Base-by-base conservation (phyloP, 2,888 invertebrate genomes). In the Tetranychus piercei region DNA sequence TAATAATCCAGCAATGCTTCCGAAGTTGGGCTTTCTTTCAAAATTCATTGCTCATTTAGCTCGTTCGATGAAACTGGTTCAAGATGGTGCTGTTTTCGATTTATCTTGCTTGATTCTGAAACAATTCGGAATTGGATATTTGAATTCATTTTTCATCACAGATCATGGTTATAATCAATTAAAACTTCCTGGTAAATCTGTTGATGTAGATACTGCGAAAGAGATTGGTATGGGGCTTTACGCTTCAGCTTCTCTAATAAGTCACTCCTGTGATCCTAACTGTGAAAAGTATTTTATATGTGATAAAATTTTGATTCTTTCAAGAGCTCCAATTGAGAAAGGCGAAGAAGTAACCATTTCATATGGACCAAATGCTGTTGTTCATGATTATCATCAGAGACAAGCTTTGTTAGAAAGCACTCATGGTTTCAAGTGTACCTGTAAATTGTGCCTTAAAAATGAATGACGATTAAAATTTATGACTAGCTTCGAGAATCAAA, bases 181-280 rank as follows among this genome's bases (percentile, higher is more conserved):
- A 69, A n/a, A 23, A 11, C 11, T 9, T 65, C 20, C 20, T 18
- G 20, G 22, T 7, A n/a, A 3, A 69, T 18, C 69, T 2, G n/a
- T 23, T 23, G 23, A 23, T n/a, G n/a, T 5, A 69, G 34, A 34
- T 34, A 34, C 34, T 34, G 34, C 34, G 34, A 20, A 11, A 20
- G 22, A 69, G 20, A 69, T 69, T n/a, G 69, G 69, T 9, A 20
- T 23, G 22, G 69, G 69, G 9, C 69, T 69, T 69, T 69, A 69
- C n/a, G 20, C 69, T 9, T 18, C 9, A 11, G 20, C 22, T 23
- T 69, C 69, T 18, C 15, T 69, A 11, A 2, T 69, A 11, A 69
- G 69, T 69, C 69, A 69, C n/a, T 9, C 69, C 9, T 69, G 69
- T 69, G 69, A 69, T 69, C 69, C 69, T 23, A 69, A 69, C n/a